phyloP scores from a whole-genome alignment of 2,797 vertebrate genomes.

The Choloepus didactylus region DNA sequence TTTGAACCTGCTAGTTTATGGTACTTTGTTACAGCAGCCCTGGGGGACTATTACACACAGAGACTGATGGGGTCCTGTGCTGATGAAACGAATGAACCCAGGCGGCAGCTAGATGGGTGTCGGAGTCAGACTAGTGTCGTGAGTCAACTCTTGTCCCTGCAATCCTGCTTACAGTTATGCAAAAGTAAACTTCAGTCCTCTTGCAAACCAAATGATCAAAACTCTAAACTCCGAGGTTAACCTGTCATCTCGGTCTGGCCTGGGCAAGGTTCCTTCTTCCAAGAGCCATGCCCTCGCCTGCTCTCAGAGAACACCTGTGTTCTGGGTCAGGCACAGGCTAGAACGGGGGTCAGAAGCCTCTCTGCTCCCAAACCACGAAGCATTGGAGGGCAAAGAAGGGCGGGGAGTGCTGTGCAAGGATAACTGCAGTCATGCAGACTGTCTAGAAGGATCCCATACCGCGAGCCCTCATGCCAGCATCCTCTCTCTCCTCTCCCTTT shows the following conservation, averaged over 20 bases:
- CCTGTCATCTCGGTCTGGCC: not conserved
- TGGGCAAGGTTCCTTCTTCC: not conserved
- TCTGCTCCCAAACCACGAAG: not conserved
- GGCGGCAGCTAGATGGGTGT: accelerated
- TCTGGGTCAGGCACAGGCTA: not conserved
- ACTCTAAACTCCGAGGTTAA: not conserved
- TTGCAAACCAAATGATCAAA: not conserved
- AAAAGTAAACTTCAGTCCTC: not conserved
- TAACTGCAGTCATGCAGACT: accelerated
- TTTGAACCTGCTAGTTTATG: too few relatives aligned
- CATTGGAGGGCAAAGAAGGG: accelerated
- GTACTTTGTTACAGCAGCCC: too few relatives aligned
- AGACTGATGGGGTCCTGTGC: not conserved
- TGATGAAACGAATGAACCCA: not conserved
- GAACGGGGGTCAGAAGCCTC: not conserved
- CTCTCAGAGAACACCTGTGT: not conserved
- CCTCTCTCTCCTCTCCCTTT: not conserved
- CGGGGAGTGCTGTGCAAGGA: accelerated
- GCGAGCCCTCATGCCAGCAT: not conserved
- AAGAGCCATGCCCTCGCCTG: not conserved
- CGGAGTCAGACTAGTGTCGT: not conserved
- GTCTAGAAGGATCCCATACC: not conserved
- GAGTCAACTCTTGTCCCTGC: too few relatives aligned
- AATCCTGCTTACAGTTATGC: not conserved
- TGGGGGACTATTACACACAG: too few relatives aligned